Percentiles rank a stretch among this genome's conserved stretches.
These are phyloP conservation scores for Helogale parvula DNA, from an alignment of 2,113 vertebrate species.

Conservation along the genomic window DNA sequence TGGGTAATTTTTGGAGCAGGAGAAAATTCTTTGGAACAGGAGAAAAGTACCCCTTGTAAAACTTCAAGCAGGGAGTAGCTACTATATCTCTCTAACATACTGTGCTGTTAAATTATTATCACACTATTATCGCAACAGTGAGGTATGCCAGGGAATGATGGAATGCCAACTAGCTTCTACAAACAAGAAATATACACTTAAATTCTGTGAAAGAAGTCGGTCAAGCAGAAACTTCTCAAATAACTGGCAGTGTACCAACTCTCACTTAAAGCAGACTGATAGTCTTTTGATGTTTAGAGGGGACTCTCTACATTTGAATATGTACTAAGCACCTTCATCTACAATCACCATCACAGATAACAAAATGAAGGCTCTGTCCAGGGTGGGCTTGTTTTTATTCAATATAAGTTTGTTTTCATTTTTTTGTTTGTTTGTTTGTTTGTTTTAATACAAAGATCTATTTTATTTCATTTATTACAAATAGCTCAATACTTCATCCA, in stretches of 20 bases:
- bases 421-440: neutral
- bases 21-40: constrained; percentile 7
- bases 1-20: constrained; percentile 22
- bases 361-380: neutral
- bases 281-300: constrained; percentile 61
- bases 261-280: constrained; percentile 68
- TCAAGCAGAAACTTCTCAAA: constrained; percentile 63
- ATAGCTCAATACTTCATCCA: neutral
- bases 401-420: neutral
- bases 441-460: neutral
- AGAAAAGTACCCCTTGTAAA: constrained; percentile 36
- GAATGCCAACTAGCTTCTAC: constrained; percentile 55
- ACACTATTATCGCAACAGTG: constrained; percentile 74
- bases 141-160: constrained; percentile 62
- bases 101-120: constrained; percentile 74
- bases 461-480: constrained; percentile 60
- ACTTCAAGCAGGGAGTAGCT: constrained; percentile 63
- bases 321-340: neutral
- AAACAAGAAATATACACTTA: constrained; percentile 76
- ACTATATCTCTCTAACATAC: constrained; percentile 57
- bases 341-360: neutral
- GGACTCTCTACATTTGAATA: neutral
- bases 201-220: constrained; percentile 42
- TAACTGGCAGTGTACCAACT: constrained; percentile 9
- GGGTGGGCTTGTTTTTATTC: neutral